phyloP scores from a whole-genome alignment of 2,113 vertebrate genomes.

The Dolichallabes microphthalmus region DNA sequence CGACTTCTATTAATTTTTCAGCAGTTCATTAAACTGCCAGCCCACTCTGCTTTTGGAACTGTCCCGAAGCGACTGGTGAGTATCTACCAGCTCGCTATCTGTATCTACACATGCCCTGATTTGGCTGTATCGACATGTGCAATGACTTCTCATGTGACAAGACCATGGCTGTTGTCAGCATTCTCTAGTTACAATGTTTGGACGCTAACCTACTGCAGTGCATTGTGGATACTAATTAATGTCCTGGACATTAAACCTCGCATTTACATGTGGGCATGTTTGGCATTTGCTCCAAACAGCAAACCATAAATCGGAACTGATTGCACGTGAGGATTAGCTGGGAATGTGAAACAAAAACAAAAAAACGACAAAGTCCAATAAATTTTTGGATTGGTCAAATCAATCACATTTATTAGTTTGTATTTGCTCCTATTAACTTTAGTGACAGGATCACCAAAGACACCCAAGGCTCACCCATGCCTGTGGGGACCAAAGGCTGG shows the following conservation, averaged over 20 bases:
- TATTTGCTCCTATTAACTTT: too few relatives aligned
- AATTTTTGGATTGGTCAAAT: too few relatives aligned
- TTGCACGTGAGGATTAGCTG: not conserved
- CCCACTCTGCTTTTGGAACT: constrained; percentile 48
- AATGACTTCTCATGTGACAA: not conserved
- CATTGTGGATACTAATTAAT: not conserved
- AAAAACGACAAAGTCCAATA: too few relatives aligned
- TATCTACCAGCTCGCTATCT: constrained; percentile 24
- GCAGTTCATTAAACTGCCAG: constrained; percentile 57
- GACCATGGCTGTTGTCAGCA: not conserved
- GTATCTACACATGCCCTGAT: not conserved
- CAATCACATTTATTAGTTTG: too few relatives aligned
- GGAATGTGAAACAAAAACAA: not conserved
- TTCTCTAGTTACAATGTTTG: not conserved
- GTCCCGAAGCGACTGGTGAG: constrained; percentile 30
- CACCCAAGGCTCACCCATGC: too few relatives aligned
- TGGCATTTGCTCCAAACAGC: not conserved
- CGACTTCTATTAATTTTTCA: constrained; percentile 59
- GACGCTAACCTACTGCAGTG: not conserved
- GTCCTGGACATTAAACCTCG: not conserved
- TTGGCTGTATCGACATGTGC: not conserved
- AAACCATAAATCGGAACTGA: not conserved
- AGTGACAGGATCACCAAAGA: too few relatives aligned
- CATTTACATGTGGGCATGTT: not conserved
- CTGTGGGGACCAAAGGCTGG: too few relatives aligned